Percentiles rank a stretch among this genome's conserved stretches.
phyloP scores from a whole-genome alignment of 1,140 invertebrate species.

The Eurosta solidaginis region DNA sequence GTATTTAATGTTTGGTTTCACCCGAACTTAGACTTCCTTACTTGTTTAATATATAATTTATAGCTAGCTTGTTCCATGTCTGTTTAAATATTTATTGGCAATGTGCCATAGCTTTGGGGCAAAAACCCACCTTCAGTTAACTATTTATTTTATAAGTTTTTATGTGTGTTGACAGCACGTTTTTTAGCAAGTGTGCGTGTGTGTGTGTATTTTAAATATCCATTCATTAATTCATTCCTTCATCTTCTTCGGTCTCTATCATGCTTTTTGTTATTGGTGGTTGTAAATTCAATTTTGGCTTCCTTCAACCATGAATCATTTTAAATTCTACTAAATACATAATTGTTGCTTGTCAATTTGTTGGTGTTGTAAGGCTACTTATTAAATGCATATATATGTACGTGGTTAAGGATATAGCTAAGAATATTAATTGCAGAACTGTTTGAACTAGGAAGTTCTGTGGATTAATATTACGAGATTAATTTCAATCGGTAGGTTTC shows the following conservation, averaged over 20 bases:
- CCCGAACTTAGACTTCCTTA: too few species aligned
- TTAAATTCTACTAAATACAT: constrained; percentile 15
- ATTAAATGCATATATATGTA: neutral
- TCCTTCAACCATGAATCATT: constrained; percentile 2
- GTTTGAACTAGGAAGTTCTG: too few species aligned
- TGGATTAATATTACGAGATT: too few species aligned
- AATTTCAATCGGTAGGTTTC: too few species aligned
- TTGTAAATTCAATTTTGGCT: constrained; percentile 8
- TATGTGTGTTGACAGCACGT: too few species aligned
- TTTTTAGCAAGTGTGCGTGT: neutral
- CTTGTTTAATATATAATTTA: constrained; percentile 8
- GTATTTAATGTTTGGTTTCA: too few species aligned
- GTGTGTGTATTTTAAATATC: neutral
- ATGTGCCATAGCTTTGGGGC: neutral
- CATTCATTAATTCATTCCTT: neutral
- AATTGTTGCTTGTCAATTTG: constrained; percentile 11
- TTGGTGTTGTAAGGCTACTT: neutral
- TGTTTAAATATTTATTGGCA: constrained; percentile 25
- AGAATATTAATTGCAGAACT: too few species aligned
- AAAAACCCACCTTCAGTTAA: neutral
- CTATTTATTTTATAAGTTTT: too few species aligned
- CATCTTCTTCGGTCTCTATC: neutral
- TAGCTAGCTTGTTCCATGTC: constrained; percentile 16
- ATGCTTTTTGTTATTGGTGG: neutral
- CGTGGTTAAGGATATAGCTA: too few species aligned